A percentile compares a stretch with the other conserved stretches of the same genome.
phyloP scores from a whole-genome alignment of 2,888 invertebrate species.

The Drosophila rellima region DNA sequence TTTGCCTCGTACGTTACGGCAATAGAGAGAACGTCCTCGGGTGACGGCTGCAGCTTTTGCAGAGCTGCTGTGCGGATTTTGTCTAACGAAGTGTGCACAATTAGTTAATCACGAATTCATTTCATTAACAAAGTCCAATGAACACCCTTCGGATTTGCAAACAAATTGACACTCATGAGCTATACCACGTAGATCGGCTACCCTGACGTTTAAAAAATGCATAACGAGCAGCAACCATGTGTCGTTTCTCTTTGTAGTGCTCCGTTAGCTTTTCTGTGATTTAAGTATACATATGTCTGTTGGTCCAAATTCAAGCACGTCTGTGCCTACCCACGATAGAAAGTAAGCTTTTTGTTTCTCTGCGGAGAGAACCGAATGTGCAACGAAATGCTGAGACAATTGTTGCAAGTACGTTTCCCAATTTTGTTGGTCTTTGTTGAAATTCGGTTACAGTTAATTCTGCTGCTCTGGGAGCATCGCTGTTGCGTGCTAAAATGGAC shows the following conservation, averaged over 20 bases:
- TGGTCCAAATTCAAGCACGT: background rate
- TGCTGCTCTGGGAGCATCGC: too few species aligned
- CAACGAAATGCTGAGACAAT: background rate
- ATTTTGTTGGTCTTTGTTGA: too few species aligned
- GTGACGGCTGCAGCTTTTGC: too few species aligned
- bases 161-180: constrained; percentile 5
- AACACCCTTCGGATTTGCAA: background rate
- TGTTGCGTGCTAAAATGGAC: too few species aligned
- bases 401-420: too few species aligned
- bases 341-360: background rate
- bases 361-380: background rate
- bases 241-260: background rate
- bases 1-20: constrained; percentile 11
- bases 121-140: background rate
- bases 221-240: background rate
- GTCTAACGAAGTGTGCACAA: too few species aligned
- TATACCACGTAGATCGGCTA: constrained; percentile 10
- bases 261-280: background rate
- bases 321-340: background rate
- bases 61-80: too few species aligned
- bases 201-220: constrained; percentile 1
- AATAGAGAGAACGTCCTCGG: too few species aligned
- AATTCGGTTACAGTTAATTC: too few species aligned
- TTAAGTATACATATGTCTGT: background rate
- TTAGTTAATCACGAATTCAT: constrained; percentile 1